phyloP scores from a whole-genome alignment of 1,140 invertebrate genomes.

The Drosophila neocordata region DNA sequence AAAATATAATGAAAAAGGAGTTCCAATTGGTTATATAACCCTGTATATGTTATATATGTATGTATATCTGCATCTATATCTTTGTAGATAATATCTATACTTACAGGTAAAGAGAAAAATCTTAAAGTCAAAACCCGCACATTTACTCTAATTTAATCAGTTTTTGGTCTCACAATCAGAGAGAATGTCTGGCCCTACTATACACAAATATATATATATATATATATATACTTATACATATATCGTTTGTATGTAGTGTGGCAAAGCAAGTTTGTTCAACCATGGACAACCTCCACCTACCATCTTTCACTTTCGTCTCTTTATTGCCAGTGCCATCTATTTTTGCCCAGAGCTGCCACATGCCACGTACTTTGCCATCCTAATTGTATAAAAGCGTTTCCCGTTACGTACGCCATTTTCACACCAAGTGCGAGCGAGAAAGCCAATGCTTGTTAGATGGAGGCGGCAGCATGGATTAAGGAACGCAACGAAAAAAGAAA shows the following conservation, averaged over 20 bases:
- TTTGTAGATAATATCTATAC: background rate
- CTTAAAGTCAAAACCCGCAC: conserved; percentile 5
- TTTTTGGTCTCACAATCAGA: conserved; percentile 7
- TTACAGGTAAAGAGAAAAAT: background rate
- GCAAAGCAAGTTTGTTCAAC: conserved; percentile 18
- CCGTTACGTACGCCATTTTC: conserved; percentile 78
- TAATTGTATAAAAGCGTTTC: conserved; percentile 81
- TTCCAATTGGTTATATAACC: too few relatives aligned
- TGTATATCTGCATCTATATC: too few relatives aligned
- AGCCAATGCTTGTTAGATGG: background rate
- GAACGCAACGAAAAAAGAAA: background rate
- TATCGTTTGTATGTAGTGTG: background rate
- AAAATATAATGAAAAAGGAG: too few relatives aligned
- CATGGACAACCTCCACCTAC: conserved; percentile 9
- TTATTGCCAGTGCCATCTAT: conserved; percentile 17
- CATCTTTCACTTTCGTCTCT: background rate
- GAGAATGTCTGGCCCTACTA: conserved; percentile 6
- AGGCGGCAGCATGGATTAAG: background rate
- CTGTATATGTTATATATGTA: too few relatives aligned
- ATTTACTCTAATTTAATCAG: conserved; percentile 13
- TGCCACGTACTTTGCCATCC: conserved; percentile 65
- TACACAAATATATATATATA: background rate
- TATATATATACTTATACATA: background rate
- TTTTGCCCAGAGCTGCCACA: conserved; percentile 30
- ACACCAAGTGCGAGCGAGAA: conserved; percentile 24